These are phyloP conservation scores for Epinotia ramella DNA, from an alignment of 2,888 invertebrate species.

Conservation along the genomic window DNA sequence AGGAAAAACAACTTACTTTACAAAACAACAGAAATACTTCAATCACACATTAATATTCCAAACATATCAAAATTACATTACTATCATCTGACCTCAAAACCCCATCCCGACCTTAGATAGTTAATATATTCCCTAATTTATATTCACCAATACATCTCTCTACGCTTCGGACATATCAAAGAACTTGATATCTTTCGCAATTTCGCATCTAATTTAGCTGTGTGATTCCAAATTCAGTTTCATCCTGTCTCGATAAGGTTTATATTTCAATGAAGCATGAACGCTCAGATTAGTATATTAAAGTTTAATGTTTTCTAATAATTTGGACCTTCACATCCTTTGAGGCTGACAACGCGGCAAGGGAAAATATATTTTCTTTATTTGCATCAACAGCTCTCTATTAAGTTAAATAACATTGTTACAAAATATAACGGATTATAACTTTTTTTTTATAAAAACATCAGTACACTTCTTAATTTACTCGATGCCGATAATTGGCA, in stretches of 20 bases:
- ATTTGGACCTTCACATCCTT: constrained; percentile 17
- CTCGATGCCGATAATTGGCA: not conserved
- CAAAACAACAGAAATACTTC: not conserved
- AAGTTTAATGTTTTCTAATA: not conserved
- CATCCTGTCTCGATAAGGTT: not conserved
- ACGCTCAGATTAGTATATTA: not conserved
- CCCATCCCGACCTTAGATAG: constrained; percentile 22
- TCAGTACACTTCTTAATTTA: not conserved
- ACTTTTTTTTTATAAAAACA: not conserved
- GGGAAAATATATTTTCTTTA: not conserved
- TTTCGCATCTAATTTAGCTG: not conserved
- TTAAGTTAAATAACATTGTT: not conserved
- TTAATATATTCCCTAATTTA: constrained; percentile 41
- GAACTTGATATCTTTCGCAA: constrained; percentile 16
- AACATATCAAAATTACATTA: constrained; percentile 19
- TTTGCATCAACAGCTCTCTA: not conserved
- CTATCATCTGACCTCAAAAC: constrained; percentile 34
- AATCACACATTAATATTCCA: constrained; percentile 27
- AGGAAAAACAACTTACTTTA: no score
- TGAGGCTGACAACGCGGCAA: not conserved
- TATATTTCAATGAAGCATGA: not conserved
- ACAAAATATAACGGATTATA: not conserved
- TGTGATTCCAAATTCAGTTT: not conserved
- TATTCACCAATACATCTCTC: constrained; percentile 33
- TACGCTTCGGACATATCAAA: constrained; percentile 30